Percentiles rank a stretch among this genome's conserved stretches.
phyloP scores from a whole-genome alignment of 2,888 invertebrate genomes.

The Acleris emargana region DNA sequence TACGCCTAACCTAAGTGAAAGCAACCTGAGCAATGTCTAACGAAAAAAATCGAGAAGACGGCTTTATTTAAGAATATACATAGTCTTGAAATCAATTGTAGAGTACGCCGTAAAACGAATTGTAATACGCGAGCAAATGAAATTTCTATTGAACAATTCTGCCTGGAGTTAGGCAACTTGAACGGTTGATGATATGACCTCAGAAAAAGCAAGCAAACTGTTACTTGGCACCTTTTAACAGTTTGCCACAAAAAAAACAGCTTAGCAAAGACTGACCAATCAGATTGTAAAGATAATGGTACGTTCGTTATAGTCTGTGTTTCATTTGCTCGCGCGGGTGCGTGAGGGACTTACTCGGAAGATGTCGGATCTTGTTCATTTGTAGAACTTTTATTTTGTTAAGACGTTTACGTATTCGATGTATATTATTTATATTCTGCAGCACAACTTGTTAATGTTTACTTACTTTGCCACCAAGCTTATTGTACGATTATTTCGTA shows the following conservation, averaged over 20 bases:
- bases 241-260: too few relatives aligned
- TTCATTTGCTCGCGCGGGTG: not conserved
- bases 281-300: too few relatives aligned
- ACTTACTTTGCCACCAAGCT: conserved; percentile 65
- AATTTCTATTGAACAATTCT: too few relatives aligned
- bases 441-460: conserved; percentile 68
- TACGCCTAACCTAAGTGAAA: too few relatives aligned
- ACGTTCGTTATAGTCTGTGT: too few relatives aligned
- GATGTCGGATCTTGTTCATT: conserved; percentile 19
- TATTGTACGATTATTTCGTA: conserved; percentile 61
- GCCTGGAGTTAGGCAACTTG: too few relatives aligned
- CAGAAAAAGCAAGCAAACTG: too few relatives aligned
- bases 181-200: too few relatives aligned
- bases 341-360: conserved; percentile 9
- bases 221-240: too few relatives aligned
- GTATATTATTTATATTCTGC: conserved; percentile 54
- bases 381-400: conserved; percentile 46
- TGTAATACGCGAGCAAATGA: not conserved
- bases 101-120: not conserved
- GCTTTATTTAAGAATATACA: not conserved
- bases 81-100: conserved; percentile 6
- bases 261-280: too few relatives aligned
- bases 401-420: conserved; percentile 54
- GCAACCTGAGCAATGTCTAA: not conserved
- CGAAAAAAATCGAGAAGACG: not conserved